phyloP scores from a whole-genome alignment of 1,140 invertebrate genomes.

The Bombus soroeensis region DNA sequence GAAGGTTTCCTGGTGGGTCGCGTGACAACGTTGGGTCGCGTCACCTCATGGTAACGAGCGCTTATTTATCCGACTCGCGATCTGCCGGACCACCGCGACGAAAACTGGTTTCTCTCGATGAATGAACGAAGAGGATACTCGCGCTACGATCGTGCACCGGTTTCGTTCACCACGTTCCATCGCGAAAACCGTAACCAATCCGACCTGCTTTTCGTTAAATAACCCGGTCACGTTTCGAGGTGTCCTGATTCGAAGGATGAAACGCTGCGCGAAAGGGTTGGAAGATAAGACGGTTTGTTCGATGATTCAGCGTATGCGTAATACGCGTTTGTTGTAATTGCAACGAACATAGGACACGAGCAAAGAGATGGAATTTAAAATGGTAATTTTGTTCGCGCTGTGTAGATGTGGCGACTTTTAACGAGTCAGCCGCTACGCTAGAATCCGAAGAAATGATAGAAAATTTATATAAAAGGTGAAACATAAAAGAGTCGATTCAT shows the following conservation, averaged over 20 bases:
- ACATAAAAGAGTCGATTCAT: too few relatives aligned
- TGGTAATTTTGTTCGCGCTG: too few relatives aligned
- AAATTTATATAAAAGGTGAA: too few relatives aligned
- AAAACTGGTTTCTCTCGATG: slow-evolving; percentile 61
- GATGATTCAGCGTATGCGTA: background rate
- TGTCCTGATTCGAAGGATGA: background rate
- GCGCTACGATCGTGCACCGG: slow-evolving; percentile 16
- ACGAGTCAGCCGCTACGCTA: too few relatives aligned
- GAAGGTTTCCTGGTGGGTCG: slow-evolving; percentile 14
- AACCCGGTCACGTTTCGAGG: background rate
- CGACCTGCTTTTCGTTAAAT: background rate
- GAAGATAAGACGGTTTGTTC: background rate
- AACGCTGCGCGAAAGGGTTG: background rate
- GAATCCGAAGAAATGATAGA: too few relatives aligned
- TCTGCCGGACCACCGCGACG: slow-evolving; percentile 59
- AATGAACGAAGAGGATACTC: slow-evolving; percentile 53
- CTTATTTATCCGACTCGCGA: slow-evolving; percentile 54
- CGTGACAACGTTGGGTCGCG: slow-evolving; percentile 17
- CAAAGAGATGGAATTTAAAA: too few relatives aligned
- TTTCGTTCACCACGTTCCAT: slow-evolving; percentile 8
- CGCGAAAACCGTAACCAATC: slow-evolving; percentile 22
- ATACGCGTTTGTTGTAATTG: too few relatives aligned
- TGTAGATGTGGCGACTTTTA: too few relatives aligned
- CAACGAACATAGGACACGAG: too few relatives aligned
- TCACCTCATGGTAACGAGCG: slow-evolving; percentile 48